Evolutionary conservation across 2,113 vertebrate genomes (phyloP), one percentile per base, ranked within the genome.

Genomic region (Callaeas wilsoni): DNA sequence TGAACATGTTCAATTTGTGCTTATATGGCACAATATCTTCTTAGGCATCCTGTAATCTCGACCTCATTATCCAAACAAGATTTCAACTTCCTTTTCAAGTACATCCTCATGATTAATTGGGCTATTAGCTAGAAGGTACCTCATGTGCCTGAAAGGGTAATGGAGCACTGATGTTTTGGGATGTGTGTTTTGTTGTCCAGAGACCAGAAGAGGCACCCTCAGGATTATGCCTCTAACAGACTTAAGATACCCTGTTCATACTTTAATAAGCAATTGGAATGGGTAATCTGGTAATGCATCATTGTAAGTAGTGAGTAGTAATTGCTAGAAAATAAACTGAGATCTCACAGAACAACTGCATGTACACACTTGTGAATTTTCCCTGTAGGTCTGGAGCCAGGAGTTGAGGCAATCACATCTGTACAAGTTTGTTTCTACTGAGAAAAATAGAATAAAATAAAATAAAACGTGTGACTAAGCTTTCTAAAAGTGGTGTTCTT

Each of bases 81-180:
- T 91, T 84, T 95, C 82, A 52, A 84, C 77, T 97, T 97, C 91
- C 56, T 81, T 95, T 97, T 83, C 89, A 97, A 94, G 88, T 91
- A 70, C 78, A 89, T 97, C 87, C 94, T 97, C 73, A 29, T 97
- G 96, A 96, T 94, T 97, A 94, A 97, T 97, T 96, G 93, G 90
- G 49, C 96, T 97, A 47, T 97, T 98, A 98, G 87, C 87, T 94
- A 65, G 93, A 95, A 96, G 95, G 70, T 95, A 75, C 89, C 90
- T 92, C 91, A 16, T 91, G 84, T 47, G 92, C 84, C 92, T 83
- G 93, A 87, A 89, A 96, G 88, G 82, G 46, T 91, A 84, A 70
- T 88, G 49, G 62, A 69, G 79, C 59, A 44, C 52, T 89, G 89
- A 92, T 96, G 85, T 71, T 96, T 94, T 91, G 88, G 65, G 68